Percentiles rank a stretch among this genome's conserved stretches.
Conservation (phyloP, 2,888 invertebrate species). For the Sinotaia quadrata region DNA sequence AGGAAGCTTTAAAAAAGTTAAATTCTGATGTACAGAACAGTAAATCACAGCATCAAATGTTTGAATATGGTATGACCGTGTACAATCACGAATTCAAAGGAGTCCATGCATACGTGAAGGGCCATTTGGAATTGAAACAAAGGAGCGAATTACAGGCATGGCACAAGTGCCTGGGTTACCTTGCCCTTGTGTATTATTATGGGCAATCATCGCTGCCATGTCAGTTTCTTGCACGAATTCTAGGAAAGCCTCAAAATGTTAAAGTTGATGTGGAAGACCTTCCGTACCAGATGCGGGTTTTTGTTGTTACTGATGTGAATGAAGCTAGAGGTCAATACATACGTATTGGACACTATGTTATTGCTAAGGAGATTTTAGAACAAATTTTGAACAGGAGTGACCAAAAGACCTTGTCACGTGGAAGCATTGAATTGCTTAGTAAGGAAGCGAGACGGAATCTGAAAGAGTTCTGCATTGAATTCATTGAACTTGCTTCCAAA, state of each 20-base stretch:
- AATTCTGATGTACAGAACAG: slow-evolving; percentile 6
- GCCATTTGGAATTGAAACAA: slow-evolving; percentile 36
- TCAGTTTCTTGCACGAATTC: slow-evolving; percentile 38
- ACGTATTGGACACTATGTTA: slow-evolving; percentile 43
- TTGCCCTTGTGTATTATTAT: slow-evolving; percentile 44
- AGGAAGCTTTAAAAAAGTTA: not conserved
- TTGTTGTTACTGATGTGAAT: slow-evolving; percentile 34
- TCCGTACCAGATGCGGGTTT: slow-evolving; percentile 31
- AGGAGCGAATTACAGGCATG: slow-evolving; percentile 26
- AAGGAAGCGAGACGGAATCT: slow-evolving; percentile 36
- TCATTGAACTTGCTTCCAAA: slow-evolving; percentile 39
- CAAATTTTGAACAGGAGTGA: slow-evolving; percentile 15
- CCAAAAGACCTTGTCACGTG: not conserved
- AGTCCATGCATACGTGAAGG: slow-evolving; percentile 40
- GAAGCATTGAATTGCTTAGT: slow-evolving; percentile 25
- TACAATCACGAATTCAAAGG: slow-evolving; percentile 42
- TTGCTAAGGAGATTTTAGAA: slow-evolving; percentile 45
- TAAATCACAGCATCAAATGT: slow-evolving; percentile 32
- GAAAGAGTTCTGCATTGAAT: slow-evolving; percentile 36
- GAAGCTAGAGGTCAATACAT: slow-evolving; percentile 35
- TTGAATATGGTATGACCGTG: slow-evolving; percentile 45
- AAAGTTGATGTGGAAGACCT: slow-evolving; percentile 38
- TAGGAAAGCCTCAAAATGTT: slow-evolving; percentile 32
- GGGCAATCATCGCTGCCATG: slow-evolving; percentile 43
- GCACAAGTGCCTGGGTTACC: slow-evolving; percentile 39